These are phyloP conservation scores for Lepas anatifera DNA, from an alignment of 2,888 invertebrate genomes.

Conservation along the genomic window DNA sequence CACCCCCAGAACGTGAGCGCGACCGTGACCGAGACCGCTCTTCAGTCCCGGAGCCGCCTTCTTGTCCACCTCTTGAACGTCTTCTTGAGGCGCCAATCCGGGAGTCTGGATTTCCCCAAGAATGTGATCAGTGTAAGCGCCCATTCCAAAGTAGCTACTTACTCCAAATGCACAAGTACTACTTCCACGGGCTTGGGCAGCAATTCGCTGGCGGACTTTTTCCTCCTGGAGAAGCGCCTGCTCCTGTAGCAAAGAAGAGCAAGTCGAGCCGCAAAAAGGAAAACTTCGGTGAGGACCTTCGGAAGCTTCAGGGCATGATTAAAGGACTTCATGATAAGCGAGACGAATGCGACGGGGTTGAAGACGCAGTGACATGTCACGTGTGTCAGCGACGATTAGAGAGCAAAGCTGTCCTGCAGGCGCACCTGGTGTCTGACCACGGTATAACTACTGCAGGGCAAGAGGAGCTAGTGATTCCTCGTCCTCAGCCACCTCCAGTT, in stretches of 20 bases:
- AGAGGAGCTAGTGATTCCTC: constrained; percentile 27
- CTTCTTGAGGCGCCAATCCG: constrained; percentile 13
- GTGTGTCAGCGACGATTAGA: constrained; percentile 59
- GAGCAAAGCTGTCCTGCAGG: constrained; percentile 54
- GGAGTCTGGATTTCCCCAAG: constrained; percentile 26
- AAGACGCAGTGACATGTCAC: constrained; percentile 39
- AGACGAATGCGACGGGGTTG: too few relatives aligned
- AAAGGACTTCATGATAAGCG: constrained; percentile 58
- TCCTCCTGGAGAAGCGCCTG: background rate
- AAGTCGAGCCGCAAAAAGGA: constrained; percentile 14
- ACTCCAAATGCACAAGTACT: constrained; percentile 36
- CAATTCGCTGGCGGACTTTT: background rate
- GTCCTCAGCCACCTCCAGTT: background rate
- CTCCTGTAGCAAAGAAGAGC: background rate
- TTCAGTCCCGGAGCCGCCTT: background rate
- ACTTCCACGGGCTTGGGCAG: constrained; percentile 32
- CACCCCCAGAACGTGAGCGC: constrained; percentile 7
- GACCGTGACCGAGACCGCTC: constrained; percentile 31
- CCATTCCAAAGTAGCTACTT: constrained; percentile 35
- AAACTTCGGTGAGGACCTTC: constrained; percentile 65
- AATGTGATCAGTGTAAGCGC: constrained; percentile 34
- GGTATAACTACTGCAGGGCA: constrained; percentile 38
- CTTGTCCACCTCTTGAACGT: constrained; percentile 3
- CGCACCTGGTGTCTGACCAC: constrained; percentile 55
- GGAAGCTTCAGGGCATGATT: constrained; percentile 82